These are phyloP conservation scores for Machimus rusticus DNA, from an alignment of 2,888 invertebrate genomes.

Conservation along the genomic window DNA sequence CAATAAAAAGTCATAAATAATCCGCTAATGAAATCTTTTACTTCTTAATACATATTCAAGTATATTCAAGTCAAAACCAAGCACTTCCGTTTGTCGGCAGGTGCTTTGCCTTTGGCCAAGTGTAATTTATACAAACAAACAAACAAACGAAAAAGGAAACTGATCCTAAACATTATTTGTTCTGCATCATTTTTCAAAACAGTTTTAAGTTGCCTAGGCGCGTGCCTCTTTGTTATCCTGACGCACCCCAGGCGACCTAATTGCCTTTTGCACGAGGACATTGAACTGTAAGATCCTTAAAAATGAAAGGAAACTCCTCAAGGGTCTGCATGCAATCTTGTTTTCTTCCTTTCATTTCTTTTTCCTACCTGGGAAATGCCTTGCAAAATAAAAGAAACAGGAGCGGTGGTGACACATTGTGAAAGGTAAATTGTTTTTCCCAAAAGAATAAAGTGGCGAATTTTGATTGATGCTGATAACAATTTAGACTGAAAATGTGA, in stretches of 20 bases:
- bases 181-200: neutral
- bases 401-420: neutral
- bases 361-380: neutral
- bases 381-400: slow-evolving; percentile 2
- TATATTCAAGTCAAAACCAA: neutral
- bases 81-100: neutral
- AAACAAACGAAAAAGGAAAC: neutral
- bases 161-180: neutral
- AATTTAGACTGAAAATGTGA: neutral
- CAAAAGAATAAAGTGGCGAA: neutral
- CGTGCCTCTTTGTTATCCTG: neutral
- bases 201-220: neutral
- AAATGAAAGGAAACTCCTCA: neutral
- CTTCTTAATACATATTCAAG: too few relatives aligned
- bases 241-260: neutral
- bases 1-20: neutral
- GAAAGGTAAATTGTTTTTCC: neutral
- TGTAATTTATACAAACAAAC: neutral
- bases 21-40: neutral
- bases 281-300: neutral
- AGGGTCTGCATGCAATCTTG: neutral
- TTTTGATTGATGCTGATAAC: neutral
- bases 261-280: neutral
- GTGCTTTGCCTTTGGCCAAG: neutral
- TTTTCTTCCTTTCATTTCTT: neutral